Evolutionary conservation across 2,888 invertebrate species (phyloP).

Genomic region (Onchidella celtica): DNA sequence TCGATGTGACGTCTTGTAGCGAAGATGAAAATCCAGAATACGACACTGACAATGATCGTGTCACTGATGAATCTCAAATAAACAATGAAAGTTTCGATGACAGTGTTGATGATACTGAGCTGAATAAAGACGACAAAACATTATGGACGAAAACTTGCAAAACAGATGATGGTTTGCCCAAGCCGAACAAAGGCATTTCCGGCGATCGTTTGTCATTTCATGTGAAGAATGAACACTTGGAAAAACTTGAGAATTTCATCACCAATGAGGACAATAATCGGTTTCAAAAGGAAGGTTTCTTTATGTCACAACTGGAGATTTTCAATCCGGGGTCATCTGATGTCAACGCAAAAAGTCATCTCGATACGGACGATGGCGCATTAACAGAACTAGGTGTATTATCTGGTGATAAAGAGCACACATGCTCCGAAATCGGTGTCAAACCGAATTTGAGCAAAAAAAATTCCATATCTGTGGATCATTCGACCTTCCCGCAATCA

Average conservation of each 20-base stretch:
- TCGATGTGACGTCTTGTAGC: slow-evolving; percentile 18
- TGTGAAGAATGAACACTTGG: background rate
- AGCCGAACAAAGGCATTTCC: background rate
- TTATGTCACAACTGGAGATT: background rate
- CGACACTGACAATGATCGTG: background rate
- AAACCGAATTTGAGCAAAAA: background rate
- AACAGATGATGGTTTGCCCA: too few species aligned
- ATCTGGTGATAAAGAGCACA: too few species aligned
- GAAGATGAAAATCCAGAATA: background rate
- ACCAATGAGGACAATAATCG: background rate
- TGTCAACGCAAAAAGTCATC: background rate
- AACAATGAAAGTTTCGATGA: too few species aligned
- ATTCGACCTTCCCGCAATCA: too few species aligned
- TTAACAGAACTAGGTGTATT: too few species aligned
- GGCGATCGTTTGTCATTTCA: background rate
- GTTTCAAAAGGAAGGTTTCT: background rate
- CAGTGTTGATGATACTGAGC: too few species aligned
- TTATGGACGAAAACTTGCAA: too few species aligned
- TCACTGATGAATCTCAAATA: too few species aligned
- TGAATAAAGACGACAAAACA: too few species aligned
- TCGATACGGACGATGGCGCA: background rate
- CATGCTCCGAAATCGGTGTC: background rate
- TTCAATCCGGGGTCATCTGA: background rate
- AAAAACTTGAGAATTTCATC: background rate
- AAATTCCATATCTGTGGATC: too few species aligned